phyloP scores from a whole-genome alignment of 1,140 invertebrate genomes.

The Hyles vespertilio region DNA sequence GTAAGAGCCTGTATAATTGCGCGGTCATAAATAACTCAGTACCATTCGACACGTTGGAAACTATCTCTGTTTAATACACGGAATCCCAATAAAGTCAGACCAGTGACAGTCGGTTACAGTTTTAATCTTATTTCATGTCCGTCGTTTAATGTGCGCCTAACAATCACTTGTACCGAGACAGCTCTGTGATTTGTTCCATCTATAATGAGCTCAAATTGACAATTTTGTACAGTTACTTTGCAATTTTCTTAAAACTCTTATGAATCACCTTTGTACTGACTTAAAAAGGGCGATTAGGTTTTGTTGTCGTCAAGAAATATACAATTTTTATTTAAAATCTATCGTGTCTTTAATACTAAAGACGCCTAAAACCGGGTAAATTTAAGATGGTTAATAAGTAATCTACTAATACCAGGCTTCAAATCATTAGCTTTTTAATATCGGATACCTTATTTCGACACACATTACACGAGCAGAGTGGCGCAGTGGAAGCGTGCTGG shows the following conservation, averaged over 20 bases:
- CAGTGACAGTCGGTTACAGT: slow-evolving; percentile 26
- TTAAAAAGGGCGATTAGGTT: too few species aligned
- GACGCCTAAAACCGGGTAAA: too few species aligned
- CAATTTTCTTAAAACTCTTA: neutral
- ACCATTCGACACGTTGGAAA: slow-evolving; percentile 2
- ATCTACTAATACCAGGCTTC: too few species aligned
- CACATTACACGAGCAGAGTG: slow-evolving; percentile 1
- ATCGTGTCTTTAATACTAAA: too few species aligned
- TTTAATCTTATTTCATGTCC: slow-evolving; percentile 39
- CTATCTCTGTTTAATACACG: neutral
- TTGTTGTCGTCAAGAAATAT: too few species aligned
- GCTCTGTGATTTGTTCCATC: slow-evolving; percentile 22
- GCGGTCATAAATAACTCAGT: slow-evolving; percentile 4
- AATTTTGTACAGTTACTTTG: neutral
- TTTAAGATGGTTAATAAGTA: too few species aligned
- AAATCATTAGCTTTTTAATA: too few species aligned
- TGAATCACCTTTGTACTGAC: too few species aligned
- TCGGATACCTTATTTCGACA: too few species aligned
- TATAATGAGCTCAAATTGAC: slow-evolving; percentile 20
- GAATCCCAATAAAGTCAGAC: slow-evolving; percentile 46
- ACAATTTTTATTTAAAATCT: too few species aligned
- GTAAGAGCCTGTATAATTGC: neutral
- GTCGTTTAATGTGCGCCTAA: slow-evolving; percentile 34
- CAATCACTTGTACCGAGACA: slow-evolving; percentile 25
- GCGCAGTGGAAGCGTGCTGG: slow-evolving; percentile 30